Conservation (phyloP, 64 coral and sea anemone species). For the Dendronephthya gigantea region DNA sequence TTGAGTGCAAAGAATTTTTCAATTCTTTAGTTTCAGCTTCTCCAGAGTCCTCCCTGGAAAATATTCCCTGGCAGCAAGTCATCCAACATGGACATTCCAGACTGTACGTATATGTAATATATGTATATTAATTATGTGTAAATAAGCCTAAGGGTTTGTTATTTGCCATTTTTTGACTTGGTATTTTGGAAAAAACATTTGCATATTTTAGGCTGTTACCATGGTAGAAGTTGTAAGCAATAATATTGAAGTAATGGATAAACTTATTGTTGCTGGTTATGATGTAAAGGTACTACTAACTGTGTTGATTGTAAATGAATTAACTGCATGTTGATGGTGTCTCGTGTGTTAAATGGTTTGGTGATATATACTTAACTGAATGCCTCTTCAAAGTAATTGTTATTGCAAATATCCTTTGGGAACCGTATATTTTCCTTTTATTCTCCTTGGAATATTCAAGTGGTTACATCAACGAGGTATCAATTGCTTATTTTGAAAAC, state of each 20-base stretch:
- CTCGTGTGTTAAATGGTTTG: no score
- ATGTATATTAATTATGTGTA: no score
- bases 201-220: slow-evolving; percentile 41
- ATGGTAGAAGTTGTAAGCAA: slow-evolving; percentile 36
- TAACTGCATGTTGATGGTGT: neutral
- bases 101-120: slow-evolving; percentile 35
- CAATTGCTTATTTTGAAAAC: neutral
- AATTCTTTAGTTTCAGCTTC: slow-evolving; percentile 51
- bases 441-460: no score
- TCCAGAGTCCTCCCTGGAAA: slow-evolving; percentile 72
- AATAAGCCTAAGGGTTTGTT: no score
- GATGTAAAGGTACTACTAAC: slow-evolving; percentile 72
- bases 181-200: neutral
- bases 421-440: no score
- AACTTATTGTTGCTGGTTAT: slow-evolving; percentile 81
- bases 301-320: neutral
- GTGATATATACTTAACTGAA: no score
- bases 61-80: slow-evolving; percentile 61
- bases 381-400: no score
- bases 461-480: no score
- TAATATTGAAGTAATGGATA: slow-evolving; percentile 59
- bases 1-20: no score
- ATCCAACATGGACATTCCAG: slow-evolving; percentile 79
- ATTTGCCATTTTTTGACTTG: no score
- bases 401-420: no score